Base-by-base conservation (phyloP, 2,888 invertebrate species). In the Clitarchus hookeri region DNA sequence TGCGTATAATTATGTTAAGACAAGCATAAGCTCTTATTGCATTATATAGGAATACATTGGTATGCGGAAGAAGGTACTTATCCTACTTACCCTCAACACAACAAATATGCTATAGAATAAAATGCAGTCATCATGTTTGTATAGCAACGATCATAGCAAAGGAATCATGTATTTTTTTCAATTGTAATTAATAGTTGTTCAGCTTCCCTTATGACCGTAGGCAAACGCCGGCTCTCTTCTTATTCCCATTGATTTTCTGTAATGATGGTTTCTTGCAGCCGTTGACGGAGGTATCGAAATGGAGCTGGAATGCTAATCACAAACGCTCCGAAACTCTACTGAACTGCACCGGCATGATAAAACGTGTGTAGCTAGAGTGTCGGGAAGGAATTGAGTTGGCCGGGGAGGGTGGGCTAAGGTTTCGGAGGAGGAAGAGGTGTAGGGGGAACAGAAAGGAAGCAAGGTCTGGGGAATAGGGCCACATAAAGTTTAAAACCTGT, bases 401-500 rank as follows among this genome's bases (percentile, higher is more conserved):
- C 19, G 36, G 8, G 82, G 44, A 27, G 82, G 82, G 19, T 23
- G 6, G 36, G 36, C 2, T 36, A 36, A 80, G 12, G 27, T 12
- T 16, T 80, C n/a, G 6, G 16, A 36, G 36, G 3, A 8, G 83
- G 44, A 44, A n/a, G n/a, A 13, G 19, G 83, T 23, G 4, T 16
- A n/a, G 36, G 36, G 36, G 4, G 36, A 36, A 36, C 36, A 36
- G 23, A 23, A 19, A 36, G 48, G 65, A 65, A 65, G 65, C 77
- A 44, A 44, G 78, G 77, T 44, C n/a, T 44, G 48, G 48, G 27
- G 84, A 65, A 44, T 44, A 78, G 36, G 13, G 84, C 44, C 82
- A 44, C 36, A 36, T 82, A 82, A 82, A 82, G 82, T 82, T 82
- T 82, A 82, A 82, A 82, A 82, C 82, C 82, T 82, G 82, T 82